Base-by-base conservation (phyloP, 2,113 vertebrate species). In the Odocoileus hemionus region DNA sequence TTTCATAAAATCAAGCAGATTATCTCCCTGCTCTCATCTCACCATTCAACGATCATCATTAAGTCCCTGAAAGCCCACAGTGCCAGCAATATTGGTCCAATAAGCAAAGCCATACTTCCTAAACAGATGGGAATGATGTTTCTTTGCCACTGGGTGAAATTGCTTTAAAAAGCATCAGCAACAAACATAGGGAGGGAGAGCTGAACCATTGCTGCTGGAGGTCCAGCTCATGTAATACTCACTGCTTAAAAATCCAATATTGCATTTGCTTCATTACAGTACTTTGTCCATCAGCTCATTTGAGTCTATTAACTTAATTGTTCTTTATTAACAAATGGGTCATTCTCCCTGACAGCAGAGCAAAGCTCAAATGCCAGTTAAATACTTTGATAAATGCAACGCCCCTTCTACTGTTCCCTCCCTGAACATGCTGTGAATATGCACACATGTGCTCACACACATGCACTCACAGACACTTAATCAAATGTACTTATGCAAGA, bases 281-380 rank as follows among this genome's bases (percentile, higher is more conserved):
- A 1, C 98, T 98, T 97, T 98, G 97, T 98, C 98, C 97, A 94
- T 98, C 98, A 98, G 98, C 98, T 98, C 33, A 0, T 98, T 98
- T 98, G 97, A 98, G 39, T 98, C 98, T 99, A 98, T 99, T 99
- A 99, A 98, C 98, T 95, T 99, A 99, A 99, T 99, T 98, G 98
- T 99, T 98, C 98, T 98, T 98, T 97, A 98, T 98, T 98, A 98
- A 98, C 98, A 99, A 99, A 98, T 98, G 98, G 98, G 98, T 98
- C 98, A 98, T 98, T 98, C 97, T 97, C 94, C 97, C 90, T 98
- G 96, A 97, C 96, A 95, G 95, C 43, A 84, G 96, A 98, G 88
- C 97, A 97, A 98, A 98, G 96, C 98, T 98, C 98, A 98, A 98
- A 98, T 97, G 97, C 97, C 83, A 97, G 95, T 97, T 98, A 54